These are phyloP conservation scores for Anoplopoma fimbria DNA, from an alignment of 2,113 vertebrate genomes.

Conservation along the genomic window DNA sequence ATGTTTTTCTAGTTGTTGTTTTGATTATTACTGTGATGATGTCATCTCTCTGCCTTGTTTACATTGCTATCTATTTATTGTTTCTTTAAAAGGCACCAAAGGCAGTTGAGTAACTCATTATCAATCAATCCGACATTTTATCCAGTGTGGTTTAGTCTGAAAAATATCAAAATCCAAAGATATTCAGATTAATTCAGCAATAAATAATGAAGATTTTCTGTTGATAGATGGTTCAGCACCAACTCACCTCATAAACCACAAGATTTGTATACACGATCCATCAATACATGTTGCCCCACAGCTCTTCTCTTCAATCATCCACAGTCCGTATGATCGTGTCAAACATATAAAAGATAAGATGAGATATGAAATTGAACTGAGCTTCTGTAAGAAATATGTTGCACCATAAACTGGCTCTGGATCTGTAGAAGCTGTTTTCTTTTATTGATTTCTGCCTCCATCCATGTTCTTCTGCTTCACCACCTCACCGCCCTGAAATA, in stretches of 20 bases:
- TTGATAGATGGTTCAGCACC: background rate
- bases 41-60: too few species aligned
- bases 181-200: too few species aligned
- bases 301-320: background rate
- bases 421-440: background rate
- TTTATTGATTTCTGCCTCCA: conserved; percentile 15
- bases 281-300: background rate
- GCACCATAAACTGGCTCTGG: background rate
- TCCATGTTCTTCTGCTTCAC: background rate
- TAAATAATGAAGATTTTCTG: background rate
- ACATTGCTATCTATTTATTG: too few species aligned
- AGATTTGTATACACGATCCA: background rate
- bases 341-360: background rate
- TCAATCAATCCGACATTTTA: too few species aligned
- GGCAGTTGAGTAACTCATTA: too few species aligned
- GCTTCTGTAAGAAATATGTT: background rate
- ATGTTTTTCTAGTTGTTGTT: too few species aligned
- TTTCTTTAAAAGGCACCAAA: too few species aligned
- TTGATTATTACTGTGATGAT: too few species aligned
- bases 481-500: background rate
- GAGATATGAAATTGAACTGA: background rate
- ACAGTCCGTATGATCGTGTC: background rate
- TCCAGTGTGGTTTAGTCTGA: too few species aligned
- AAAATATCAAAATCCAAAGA: too few species aligned
- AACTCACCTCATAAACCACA: background rate